A percentile compares a stretch with the other conserved stretches of the same genome.
Conservation (phyloP, 2,888 invertebrate genomes). For the Pristionchus fissidentatus region DNA sequence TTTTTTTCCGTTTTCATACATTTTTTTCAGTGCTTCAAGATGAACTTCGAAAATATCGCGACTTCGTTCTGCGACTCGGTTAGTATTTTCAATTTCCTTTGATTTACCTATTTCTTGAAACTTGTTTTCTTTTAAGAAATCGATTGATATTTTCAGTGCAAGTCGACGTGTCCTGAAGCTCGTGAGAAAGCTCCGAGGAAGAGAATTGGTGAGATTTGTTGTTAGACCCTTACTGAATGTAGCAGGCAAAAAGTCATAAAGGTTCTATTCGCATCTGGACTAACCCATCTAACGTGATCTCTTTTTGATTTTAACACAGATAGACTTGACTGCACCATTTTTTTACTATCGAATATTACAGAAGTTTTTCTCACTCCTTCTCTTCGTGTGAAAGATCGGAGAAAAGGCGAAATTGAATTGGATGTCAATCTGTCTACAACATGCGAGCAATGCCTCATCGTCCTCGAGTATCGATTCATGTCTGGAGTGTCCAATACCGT, state of each 20-base stretch:
- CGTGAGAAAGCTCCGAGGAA: not conserved
- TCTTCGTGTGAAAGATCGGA: not conserved
- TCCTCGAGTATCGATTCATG: conserved; percentile 39
- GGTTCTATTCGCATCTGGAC: not conserved
- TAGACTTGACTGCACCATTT: not conserved
- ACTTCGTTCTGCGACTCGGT: conserved; percentile 23
- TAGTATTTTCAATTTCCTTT: not conserved
- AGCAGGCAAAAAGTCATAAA: not conserved
- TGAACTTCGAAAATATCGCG: not conserved
- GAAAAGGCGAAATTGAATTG: conserved; percentile 35
- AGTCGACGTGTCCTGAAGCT: not conserved
- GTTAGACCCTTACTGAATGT: not conserved
- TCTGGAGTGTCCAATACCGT: not conserved
- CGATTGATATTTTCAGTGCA: conserved; percentile 4
- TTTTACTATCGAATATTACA: not conserved
- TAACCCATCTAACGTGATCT: not conserved
- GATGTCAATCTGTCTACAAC: not conserved
- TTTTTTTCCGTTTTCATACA: not conserved
- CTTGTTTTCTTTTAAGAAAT: not conserved
- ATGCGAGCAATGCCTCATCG: conserved; percentile 23
- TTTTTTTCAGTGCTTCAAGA: conserved; percentile 26
- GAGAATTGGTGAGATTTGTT: conserved; percentile 2
- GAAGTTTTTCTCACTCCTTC: conserved; percentile 15
- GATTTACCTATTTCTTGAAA: not conserved
- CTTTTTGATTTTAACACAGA: not conserved